Evolutionary conservation across 2,113 vertebrate species (phyloP).

Genomic region (Canis aureus): DNA sequence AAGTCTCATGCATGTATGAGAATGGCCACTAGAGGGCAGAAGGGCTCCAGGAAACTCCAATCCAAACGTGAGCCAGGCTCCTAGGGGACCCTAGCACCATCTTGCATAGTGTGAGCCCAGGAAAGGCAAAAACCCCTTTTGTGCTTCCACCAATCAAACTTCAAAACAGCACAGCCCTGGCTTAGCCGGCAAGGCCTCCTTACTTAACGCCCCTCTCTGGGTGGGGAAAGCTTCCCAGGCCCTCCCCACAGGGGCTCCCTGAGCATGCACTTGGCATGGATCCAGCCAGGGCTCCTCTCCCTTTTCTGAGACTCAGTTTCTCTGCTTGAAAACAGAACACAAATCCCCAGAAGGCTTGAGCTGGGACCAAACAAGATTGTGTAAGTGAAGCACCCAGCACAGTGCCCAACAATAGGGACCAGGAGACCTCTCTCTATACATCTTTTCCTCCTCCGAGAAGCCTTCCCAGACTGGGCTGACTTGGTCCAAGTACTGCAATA

Average conservation of each 20-base stretch:
- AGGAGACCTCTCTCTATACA: neutral
- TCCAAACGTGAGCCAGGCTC: neutral
- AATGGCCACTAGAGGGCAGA: conserved; percentile 66
- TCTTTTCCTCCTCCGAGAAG: neutral
- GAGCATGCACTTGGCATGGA: neutral
- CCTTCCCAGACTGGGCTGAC: neutral
- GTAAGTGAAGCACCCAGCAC: neutral
- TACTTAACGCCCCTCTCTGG: neutral
- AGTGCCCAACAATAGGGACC: neutral
- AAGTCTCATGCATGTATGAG: neutral
- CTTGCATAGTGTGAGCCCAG: neutral
- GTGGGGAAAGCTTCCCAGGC: neutral
- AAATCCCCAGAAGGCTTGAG: neutral
- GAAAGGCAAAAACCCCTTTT: neutral
- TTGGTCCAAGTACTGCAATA: neutral
- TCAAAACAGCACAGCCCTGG: conserved; percentile 16
- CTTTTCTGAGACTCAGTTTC: neutral
- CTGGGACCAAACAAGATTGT: neutral
- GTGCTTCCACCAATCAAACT: conserved; percentile 9
- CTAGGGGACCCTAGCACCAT: neutral
- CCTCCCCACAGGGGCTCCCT: neutral
- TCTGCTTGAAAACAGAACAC: conserved; percentile 6
- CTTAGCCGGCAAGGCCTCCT: neutral
- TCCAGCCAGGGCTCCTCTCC: neutral
- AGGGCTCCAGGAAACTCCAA: conserved; percentile 8